Base-by-base conservation (phyloP, 1,140 invertebrate genomes). In the Gonioctena quinquepunctata region DNA sequence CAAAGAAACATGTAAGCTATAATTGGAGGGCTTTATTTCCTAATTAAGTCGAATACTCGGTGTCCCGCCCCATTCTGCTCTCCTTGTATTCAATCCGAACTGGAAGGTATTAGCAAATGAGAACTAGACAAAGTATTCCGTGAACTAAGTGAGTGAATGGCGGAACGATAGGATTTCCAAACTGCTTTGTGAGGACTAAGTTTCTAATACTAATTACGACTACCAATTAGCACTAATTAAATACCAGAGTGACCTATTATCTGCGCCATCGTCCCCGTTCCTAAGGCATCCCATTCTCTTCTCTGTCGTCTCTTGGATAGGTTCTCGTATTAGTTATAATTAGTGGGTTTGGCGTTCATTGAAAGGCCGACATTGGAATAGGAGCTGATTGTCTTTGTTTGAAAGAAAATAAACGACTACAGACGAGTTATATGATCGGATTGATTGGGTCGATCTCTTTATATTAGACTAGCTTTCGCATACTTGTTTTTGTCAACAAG, bases 201-300 rank as follows among this genome's bases (percentile, higher is more conserved):
- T 78, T 42, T 76, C 73, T 79, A 76, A 79, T 78, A 79, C 76
- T 79, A 79, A 79, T 79, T 79, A 78, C 76, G 63, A 75, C 68
- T 69, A 69, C 75, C 78, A 79, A 77, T 78, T 75, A 78, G 73
- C 69, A 66, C 70, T 78, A 80, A 78, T 76, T 77, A 78, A 76
- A 76, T 74, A 73, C 71, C 67, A 65, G 68, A 75, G 68, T 79
- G 74, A 76, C 72, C 76, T 76, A 79, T 77, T 79, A 79, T 77
- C 75, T 72, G 63, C 72, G 68, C 33, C 33, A n/a, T n/a, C 33
- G 5, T 22, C 52, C 52, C 27, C 65, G n/a, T 50, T 57, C 26
- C 68, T 69, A 70, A 76, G 71, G 71, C 69, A 72, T 76, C 70
- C 69, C 66, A 76, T 76, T 75, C 70, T 42, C 11, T 42, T 42